A percentile compares a stretch with the other conserved stretches of the same genome.
Evolutionary conservation across 2,113 vertebrate species (phyloP).

Genomic region (Glaucomys volans): DNA sequence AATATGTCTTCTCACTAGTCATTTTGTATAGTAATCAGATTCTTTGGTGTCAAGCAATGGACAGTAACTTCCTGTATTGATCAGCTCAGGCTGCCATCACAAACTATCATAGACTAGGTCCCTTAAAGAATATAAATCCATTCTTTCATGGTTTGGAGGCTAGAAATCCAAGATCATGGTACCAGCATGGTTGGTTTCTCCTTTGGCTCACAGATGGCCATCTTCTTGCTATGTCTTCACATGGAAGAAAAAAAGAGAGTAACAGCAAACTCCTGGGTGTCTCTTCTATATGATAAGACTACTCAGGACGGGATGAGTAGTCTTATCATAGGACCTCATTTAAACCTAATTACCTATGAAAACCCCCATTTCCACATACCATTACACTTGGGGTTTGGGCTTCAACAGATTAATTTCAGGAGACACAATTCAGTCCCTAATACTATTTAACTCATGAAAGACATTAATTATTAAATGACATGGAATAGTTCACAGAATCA

Average conservation of each 20-base stretch:
- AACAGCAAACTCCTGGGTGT: neutral
- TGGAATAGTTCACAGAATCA: conserved; percentile 36
- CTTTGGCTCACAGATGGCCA: neutral
- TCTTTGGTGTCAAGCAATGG: neutral
- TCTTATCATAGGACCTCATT: neutral
- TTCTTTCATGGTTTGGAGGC: conserved; percentile 15
- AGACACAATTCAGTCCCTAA: neutral
- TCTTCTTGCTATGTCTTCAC: neutral
- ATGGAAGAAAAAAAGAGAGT: neutral
- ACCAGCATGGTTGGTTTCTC: neutral
- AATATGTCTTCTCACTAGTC: neutral
- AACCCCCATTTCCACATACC: neutral
- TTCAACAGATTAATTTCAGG: neutral
- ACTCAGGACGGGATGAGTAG: neutral
- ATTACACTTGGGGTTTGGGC: neutral
- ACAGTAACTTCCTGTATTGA: neutral
- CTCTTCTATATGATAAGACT: neutral
- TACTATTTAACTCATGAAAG: neutral
- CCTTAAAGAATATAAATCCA: neutral
- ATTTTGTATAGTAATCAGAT: neutral
- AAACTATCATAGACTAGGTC: neutral
- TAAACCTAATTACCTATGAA: neutral
- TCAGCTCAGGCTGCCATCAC: neutral
- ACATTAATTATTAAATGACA: conserved; percentile 1
- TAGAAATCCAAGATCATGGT: neutral